Conservation (phyloP, 2,797 vertebrate species). For the Carcharodon carcharias region DNA sequence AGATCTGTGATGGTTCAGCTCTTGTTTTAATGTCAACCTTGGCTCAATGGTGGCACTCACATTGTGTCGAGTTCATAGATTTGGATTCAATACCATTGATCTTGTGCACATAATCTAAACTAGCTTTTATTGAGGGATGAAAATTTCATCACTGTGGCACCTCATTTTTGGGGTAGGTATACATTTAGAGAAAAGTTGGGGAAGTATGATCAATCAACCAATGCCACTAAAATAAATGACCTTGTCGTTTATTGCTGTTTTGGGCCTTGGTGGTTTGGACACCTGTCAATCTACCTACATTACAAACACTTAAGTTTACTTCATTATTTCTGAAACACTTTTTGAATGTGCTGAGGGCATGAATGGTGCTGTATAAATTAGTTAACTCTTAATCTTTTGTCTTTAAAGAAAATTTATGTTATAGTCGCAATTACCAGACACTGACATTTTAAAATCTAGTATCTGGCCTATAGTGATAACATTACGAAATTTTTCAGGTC, state of each 20-base stretch:
- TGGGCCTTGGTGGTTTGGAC: background rate
- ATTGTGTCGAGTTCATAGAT: background rate
- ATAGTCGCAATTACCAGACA: too few relatives aligned
- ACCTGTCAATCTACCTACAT: background rate
- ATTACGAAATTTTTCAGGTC: slow-evolving; percentile 57
- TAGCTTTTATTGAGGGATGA: background rate
- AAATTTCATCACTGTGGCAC: background rate
- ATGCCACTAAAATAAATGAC: background rate
- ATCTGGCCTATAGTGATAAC: background rate
- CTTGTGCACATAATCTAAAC: background rate
- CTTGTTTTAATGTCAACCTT: background rate
- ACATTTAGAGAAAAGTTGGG: background rate
- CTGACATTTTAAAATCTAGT: background rate
- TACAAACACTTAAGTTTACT: background rate
- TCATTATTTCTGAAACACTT: background rate
- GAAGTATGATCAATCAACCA: background rate
- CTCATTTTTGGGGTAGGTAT: background rate
- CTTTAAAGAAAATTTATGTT: background rate
- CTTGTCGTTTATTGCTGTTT: background rate
- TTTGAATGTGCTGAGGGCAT: background rate
- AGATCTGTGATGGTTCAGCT: background rate
- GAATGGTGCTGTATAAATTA: background rate
- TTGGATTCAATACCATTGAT: background rate
- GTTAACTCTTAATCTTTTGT: background rate
- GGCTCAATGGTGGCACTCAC: background rate